A percentile compares a stretch with the other conserved stretches of the same genome.
These are phyloP conservation scores for Parotocinclus haroldoi DNA, from an alignment of 2,797 vertebrate species.

Conservation along the genomic window DNA sequence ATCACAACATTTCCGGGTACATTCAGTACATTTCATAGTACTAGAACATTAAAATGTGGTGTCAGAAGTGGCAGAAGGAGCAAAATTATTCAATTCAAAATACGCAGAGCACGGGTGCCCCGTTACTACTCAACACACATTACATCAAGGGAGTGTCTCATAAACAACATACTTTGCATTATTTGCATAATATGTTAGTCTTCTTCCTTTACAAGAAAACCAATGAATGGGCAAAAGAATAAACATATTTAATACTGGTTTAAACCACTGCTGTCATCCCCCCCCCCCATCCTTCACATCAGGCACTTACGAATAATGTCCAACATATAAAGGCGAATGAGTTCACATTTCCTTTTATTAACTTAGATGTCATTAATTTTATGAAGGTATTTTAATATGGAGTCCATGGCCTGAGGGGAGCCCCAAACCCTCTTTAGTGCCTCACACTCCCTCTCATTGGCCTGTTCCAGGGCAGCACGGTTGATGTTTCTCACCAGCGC, in stretches of 20 bases:
- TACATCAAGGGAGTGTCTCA: too few relatives aligned
- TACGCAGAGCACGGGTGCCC: too few relatives aligned
- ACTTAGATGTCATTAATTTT: conserved; percentile 83
- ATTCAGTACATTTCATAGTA: background rate
- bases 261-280: conserved; percentile 5
- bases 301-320: conserved; percentile 36
- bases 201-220: too few relatives aligned
- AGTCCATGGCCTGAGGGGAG: conserved; percentile 91
- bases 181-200: too few relatives aligned
- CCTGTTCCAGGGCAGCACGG: conserved; percentile 85
- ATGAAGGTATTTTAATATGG: conserved; percentile 92
- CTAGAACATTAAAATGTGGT: too few relatives aligned
- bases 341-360: background rate
- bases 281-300: conserved; percentile 10
- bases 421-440: conserved; percentile 95
- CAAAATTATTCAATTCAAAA: too few relatives aligned
- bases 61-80: background rate
- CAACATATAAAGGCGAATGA: background rate
- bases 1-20: background rate
- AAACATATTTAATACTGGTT: conserved; percentile 23
- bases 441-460: conserved; percentile 93
- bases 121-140: too few relatives aligned
- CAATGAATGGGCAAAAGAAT: conserved; percentile 3
- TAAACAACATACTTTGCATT: too few relatives aligned
- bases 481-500: conserved; percentile 87